phyloP scores from a whole-genome alignment of 2,888 invertebrate species.

The Metalampra italica region DNA sequence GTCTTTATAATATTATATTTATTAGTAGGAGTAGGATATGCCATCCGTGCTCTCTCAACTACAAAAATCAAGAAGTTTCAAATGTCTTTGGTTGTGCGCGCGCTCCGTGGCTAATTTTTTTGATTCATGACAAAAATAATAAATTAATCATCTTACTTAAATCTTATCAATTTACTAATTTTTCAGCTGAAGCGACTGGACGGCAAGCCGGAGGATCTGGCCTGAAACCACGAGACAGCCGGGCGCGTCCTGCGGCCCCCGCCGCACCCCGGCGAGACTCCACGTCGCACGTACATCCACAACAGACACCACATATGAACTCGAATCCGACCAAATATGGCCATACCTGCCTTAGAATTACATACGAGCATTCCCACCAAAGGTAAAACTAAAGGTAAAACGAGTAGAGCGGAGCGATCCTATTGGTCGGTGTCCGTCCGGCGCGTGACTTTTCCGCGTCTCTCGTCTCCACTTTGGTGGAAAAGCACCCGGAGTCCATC shows the following conservation, averaged over 20 bases:
- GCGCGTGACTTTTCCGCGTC: too few species aligned
- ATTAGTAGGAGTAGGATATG: too few species aligned
- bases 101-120: too few species aligned
- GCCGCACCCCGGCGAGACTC: slow-evolving; percentile 15
- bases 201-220: slow-evolving; percentile 65
- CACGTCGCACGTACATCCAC: slow-evolving; percentile 20
- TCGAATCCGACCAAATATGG: background rate
- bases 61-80: too few species aligned
- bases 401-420: background rate
- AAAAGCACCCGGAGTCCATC: too few species aligned
- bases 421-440: too few species aligned
- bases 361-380: background rate
- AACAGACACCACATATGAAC: slow-evolving; percentile 18
- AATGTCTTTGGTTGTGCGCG: too few species aligned
- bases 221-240: slow-evolving; percentile 45
- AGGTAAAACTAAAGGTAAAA: background rate
- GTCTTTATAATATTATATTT: too few species aligned
- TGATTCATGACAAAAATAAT: too few species aligned
- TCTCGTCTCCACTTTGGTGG: too few species aligned
- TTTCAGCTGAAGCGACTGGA: slow-evolving; percentile 69
- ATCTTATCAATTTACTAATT: background rate
- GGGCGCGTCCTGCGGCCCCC: slow-evolving; percentile 15
- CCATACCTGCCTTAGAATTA: slow-evolving; percentile 5
- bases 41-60: too few species aligned
- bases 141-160: too few species aligned